Base-by-base conservation (phyloP, 2,888 invertebrate species). In the Abrostola triplasia region DNA sequence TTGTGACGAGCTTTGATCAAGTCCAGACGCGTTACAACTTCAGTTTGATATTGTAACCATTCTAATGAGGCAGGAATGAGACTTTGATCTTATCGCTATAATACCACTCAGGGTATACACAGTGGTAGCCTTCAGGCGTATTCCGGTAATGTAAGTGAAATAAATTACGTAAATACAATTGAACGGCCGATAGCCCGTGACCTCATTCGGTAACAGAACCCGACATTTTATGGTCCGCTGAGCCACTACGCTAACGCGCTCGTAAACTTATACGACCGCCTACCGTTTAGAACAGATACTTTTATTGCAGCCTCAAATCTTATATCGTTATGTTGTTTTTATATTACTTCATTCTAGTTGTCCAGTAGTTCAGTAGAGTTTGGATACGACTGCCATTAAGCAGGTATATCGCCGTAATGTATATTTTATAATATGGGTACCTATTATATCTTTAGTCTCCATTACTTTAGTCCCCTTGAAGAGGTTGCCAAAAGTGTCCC, bases 191-290 rank as follows among this genome's bases (percentile, higher is more conserved):
- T 49, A 59, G 52, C 48, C 67, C 64, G 42, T 70, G 64, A 64
- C 73, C 79, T 49, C 58, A 36, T 73, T 73, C 37, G 36, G 53
- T 51, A 48, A 62, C 62, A 57, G 49, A 64, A 54, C 65, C 64
- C 41, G 42, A 44, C 55, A 52, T 61, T 68, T 67, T 55, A 71
- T 64, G 60, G 48, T 57, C 12, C 58, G 54, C 44, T 51, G 52
- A 52, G 55, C 36, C 41, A 59, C 52, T 65, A 37, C 64, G 54
- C 42, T 55, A 62, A 68, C 51, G 49, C 58, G 52, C 35, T 66
- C 77, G 50, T 79, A 79, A 79, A 79, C 64, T 64, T 65, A 55
- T 68, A 64, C 61, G 63, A 62, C 63, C 58, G 59, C 52, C 65
- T 60, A 62, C 57, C 74, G 58, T 52, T 61, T 66, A 56, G 37